Conservation (phyloP, 1,140 invertebrate genomes). For the Zaprionus inermis region DNA sequence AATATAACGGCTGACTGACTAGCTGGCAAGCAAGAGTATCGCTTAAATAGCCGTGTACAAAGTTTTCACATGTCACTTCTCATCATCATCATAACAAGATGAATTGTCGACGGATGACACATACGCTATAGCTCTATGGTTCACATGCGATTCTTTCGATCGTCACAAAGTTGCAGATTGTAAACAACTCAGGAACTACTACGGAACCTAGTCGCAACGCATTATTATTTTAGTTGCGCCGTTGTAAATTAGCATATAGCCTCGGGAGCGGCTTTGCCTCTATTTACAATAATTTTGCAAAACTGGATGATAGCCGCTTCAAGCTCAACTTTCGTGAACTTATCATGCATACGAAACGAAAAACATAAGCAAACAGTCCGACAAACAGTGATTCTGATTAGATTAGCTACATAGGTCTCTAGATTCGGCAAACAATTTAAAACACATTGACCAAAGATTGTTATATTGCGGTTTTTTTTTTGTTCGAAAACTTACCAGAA, state of each 20-base stretch:
- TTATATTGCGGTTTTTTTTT: not conserved
- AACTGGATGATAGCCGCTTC: not conserved
- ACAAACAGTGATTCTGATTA: not conserved
- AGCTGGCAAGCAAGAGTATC: not conserved
- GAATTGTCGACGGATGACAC: constrained; percentile 1
- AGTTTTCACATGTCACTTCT: not conserved
- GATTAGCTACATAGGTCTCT: not conserved
- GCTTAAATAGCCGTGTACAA: constrained; percentile 7
- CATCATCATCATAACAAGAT: not conserved
- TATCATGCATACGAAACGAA: not conserved
- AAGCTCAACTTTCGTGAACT: not conserved
- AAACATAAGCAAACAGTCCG: not conserved
- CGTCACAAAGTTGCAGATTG: not conserved
- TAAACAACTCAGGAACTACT: not conserved
- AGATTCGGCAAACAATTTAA: not conserved
- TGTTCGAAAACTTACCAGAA: constrained; percentile 78
- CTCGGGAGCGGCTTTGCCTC: not conserved
- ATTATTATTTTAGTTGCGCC: constrained; percentile 1
- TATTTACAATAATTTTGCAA: constrained; percentile 1
- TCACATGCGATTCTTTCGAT: not conserved
- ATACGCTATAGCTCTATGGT: not conserved
- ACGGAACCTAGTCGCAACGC: not conserved
- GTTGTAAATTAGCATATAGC: constrained; percentile 2
- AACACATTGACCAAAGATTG: not conserved
- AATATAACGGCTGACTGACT: constrained; percentile 5